phyloP scores from a whole-genome alignment of 2,113 vertebrate species.

The Halcyon senegalensis region DNA sequence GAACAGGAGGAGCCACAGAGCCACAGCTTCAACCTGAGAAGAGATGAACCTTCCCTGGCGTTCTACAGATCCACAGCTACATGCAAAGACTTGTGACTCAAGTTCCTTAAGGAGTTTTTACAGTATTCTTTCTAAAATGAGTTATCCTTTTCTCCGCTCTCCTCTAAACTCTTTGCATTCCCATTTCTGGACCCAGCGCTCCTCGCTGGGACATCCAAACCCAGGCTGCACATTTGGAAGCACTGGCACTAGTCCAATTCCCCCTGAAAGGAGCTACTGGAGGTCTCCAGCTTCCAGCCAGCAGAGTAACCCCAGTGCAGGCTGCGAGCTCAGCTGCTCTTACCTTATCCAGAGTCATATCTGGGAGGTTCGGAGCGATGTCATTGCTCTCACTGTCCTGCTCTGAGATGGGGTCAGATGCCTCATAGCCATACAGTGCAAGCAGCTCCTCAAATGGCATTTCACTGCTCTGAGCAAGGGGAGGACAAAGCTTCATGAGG shows the following conservation, averaged over 20 bases:
- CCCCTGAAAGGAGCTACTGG: not conserved
- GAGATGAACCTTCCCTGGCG: not conserved
- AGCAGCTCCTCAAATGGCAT: conserved; percentile 92
- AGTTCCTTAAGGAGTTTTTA: not conserved
- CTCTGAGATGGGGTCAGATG: conserved; percentile 82
- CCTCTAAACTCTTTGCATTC: not conserved
- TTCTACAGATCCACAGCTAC: not conserved
- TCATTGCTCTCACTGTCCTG: conserved; percentile 84
- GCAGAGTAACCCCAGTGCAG: not conserved
- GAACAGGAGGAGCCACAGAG: not conserved
- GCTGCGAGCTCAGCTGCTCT: not conserved
- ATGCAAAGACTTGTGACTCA: not conserved
- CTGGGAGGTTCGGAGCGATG: conserved; percentile 79
- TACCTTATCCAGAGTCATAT: conserved; percentile 92
- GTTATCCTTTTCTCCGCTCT: not conserved
- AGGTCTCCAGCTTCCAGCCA: not conserved
- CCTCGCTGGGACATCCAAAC: not conserved
- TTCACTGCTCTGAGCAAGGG: conserved; percentile 82
- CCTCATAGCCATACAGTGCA: conserved; percentile 90
- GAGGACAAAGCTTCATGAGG: conserved; percentile 42
- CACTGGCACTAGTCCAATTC: not conserved
- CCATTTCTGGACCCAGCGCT: not conserved
- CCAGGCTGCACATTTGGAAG: not conserved
- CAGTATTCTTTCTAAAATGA: not conserved
- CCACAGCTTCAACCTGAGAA: not conserved